Conservation (phyloP, 2,888 invertebrate species). For the Aphodius granarius region DNA sequence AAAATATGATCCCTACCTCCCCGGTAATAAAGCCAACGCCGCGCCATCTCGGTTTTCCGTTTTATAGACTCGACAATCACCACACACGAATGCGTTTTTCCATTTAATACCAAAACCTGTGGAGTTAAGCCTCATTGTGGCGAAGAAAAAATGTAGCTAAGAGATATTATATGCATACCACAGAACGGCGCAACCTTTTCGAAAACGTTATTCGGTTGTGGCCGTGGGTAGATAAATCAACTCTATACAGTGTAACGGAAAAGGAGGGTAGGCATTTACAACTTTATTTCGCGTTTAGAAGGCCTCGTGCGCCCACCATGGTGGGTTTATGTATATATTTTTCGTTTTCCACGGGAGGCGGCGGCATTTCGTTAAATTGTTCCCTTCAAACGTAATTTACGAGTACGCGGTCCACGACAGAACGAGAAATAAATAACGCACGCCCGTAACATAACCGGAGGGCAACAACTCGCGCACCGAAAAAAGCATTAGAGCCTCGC, state of each 20-base stretch:
- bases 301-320: not conserved
- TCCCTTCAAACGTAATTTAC: not conserved
- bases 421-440: not conserved
- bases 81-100: not conserved
- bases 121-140: not conserved
- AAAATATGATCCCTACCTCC: no score
- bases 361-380: not conserved
- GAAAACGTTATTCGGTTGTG: not conserved
- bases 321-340: not conserved
- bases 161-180: no score
- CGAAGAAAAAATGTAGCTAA: not conserved
- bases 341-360: not conserved
- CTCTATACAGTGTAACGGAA: not conserved
- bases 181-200: not conserved
- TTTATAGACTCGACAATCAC: no score
- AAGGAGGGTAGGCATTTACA: not conserved
- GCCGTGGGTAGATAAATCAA: not conserved
- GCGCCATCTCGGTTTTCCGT: no score
- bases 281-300: not conserved
- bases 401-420: not conserved
- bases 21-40: no score
- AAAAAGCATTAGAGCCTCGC: not conserved
- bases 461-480: not conserved
- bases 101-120: not conserved
- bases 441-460: not conserved